Conservation (phyloP, 2,797 vertebrate genomes). For the Thunnus albacares region DNA sequence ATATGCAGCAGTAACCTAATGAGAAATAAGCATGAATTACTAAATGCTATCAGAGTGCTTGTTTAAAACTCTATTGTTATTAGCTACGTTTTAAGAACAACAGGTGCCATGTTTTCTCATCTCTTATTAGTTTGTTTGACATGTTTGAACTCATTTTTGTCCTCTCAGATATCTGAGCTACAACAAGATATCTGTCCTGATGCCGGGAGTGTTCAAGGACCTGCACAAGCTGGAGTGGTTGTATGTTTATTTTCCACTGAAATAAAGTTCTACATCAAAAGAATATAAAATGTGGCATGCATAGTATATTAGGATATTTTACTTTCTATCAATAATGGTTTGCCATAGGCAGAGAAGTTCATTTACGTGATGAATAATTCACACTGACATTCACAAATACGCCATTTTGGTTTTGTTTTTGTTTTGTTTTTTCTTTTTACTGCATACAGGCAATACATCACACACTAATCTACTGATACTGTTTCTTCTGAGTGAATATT, state of each 20-base stretch:
- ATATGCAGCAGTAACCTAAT: not conserved
- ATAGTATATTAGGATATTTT: not conserved
- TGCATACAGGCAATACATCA: not conserved
- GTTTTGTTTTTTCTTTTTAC: not conserved
- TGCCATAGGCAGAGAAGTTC: not conserved
- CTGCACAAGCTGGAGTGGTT: slow-evolving; percentile 96
- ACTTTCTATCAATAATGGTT: not conserved
- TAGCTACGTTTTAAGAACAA: not conserved
- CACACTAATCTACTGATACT: not conserved
- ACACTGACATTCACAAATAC: not conserved
- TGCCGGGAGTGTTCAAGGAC: slow-evolving; percentile 92
- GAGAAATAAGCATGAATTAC: not conserved
- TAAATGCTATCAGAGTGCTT: not conserved
- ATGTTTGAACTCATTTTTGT: not conserved
- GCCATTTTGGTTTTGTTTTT: not conserved
- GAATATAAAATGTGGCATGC: not conserved
- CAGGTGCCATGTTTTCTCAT: not conserved
- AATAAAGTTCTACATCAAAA: not conserved
- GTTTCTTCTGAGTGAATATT: slow-evolving; percentile 3
- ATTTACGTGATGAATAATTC: slow-evolving; percentile 14
- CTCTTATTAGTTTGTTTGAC: not conserved
- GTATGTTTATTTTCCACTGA: slow-evolving; percentile 78
- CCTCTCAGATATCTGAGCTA: slow-evolving; percentile 91
- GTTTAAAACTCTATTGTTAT: not conserved
- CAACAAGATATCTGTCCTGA: slow-evolving; percentile 91